Base-by-base conservation (phyloP, 2,797 vertebrate genomes). In the Euthynnus affinis region DNA sequence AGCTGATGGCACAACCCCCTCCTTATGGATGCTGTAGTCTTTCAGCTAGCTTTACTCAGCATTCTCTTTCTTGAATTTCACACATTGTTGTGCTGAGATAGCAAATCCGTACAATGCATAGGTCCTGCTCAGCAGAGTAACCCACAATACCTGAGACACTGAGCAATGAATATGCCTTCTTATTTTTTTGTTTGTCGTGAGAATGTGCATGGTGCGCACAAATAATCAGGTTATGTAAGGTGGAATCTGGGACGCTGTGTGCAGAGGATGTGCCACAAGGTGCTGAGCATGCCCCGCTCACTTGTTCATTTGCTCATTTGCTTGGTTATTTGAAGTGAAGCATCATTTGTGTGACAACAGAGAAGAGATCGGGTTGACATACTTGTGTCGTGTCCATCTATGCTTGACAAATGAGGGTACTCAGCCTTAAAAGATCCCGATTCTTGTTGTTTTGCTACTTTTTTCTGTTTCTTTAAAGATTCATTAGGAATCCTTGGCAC, bases 191-290 rank as follows among this genome's bases (percentile, higher is more conserved):
- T 7, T 25, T 80, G 80, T 84, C 74, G 25, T 68, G 73, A 71
- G 67, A 74, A 74, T 87, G 88, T 87, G 78, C 81, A 29, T 44
- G 61, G 76, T 64, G 71, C 75, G 79, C 85, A 77, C 86, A 82
- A 88, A 88, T 88, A 92, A 90, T 81, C 68, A 67, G 83, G 77
- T 93, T 93, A 83, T 63, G 15, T 86, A 91, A 93, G 81, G 83
- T 40, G 65, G 76, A 90, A 92, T 91, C 87, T 94, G 90, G 93
- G 89, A 87, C 90, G 53, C 76, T 9, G 81, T 81, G 84, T 89
- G 76, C 88, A 64, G 85, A 74, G 76, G 78, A 83, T 69, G 80
- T 68, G 80, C 83, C 88, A 77, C 86, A 70, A 91, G 91, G 92
- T 87, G 89, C 85, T 64, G 80, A 90, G 83, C 78, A 1, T 34